A percentile compares a stretch with the other conserved stretches of the same genome.
Conservation (phyloP, 2,113 vertebrate species). For the Lampris megalopsis region DNA sequence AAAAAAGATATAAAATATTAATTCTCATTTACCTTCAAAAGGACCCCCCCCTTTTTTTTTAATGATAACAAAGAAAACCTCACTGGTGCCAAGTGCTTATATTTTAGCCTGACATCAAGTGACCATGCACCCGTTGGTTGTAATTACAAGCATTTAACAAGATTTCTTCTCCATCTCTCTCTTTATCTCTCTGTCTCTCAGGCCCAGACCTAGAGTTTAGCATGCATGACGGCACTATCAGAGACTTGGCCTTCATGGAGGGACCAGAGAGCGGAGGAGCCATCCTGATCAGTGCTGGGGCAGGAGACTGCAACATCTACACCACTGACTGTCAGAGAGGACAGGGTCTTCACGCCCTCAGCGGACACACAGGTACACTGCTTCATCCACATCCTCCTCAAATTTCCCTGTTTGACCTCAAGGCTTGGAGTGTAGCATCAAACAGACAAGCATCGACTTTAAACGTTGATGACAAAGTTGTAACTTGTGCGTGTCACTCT, state of each 20-base stretch:
- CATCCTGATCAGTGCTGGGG: conserved; percentile 97
- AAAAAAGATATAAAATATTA: too few relatives aligned
- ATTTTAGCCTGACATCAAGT: too few relatives aligned
- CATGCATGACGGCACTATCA: conserved; percentile 98
- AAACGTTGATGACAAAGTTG: background rate
- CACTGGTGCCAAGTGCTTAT: too few relatives aligned
- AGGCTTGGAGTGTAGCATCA: background rate
- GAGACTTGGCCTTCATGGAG: conserved; percentile 99
- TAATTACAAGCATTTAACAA: too few relatives aligned
- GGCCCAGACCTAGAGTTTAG: conserved; percentile 95
- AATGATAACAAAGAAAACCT: too few relatives aligned
- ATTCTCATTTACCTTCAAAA: too few relatives aligned
- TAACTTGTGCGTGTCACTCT: conserved; percentile 12
- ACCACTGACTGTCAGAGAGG: conserved; percentile 82
- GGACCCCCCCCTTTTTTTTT: too few relatives aligned
- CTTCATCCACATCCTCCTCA: background rate
- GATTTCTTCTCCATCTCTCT: background rate
- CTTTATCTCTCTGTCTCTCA: conserved; percentile 51
- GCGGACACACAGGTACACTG: conserved; percentile 84
- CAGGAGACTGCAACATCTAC: conserved; percentile 92
- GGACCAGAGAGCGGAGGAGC: conserved; percentile 96
- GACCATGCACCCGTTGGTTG: too few relatives aligned
- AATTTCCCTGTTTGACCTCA: background rate
- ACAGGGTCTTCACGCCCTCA: conserved; percentile 93
- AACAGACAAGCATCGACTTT: too few relatives aligned